Evolutionary conservation across 2,888 invertebrate genomes (phyloP).

Genomic region (Rhagium mordax): DNA sequence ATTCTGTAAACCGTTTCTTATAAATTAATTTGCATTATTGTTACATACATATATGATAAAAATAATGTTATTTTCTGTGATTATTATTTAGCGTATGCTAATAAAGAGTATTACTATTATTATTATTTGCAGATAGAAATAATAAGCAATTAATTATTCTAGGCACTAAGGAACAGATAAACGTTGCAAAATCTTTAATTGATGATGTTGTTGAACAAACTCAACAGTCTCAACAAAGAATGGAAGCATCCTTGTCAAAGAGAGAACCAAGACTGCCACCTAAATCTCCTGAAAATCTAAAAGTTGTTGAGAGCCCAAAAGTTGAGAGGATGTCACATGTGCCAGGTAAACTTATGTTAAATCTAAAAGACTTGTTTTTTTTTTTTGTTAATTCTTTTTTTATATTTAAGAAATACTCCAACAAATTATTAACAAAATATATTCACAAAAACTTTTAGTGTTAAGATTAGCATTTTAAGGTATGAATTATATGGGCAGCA

Average conservation of each 20-base stretch:
- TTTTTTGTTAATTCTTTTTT: neutral
- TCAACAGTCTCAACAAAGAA: conserved; percentile 67
- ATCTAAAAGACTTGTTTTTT: neutral
- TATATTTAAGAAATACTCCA: no score
- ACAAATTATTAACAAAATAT: no score
- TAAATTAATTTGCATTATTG: no score
- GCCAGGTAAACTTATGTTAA: conserved; percentile 57
- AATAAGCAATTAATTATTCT: conserved; percentile 43
- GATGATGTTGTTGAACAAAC: conserved; percentile 78
- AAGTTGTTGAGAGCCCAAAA: conserved; percentile 58
- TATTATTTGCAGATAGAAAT: no score
- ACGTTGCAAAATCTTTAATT: conserved; percentile 80
- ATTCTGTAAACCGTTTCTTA: no score
- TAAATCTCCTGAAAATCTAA: conserved; percentile 52
- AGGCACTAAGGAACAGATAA: conserved; percentile 85
- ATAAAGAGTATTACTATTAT: no score
- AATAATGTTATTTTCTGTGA: no score
- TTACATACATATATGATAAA: no score
- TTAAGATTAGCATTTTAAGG: no score
- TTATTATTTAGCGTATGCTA: no score
- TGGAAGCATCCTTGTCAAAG: conserved; percentile 70
- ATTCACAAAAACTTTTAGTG: neutral
- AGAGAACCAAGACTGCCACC: conserved; percentile 72
- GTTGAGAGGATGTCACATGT: conserved; percentile 63
- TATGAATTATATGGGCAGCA: no score